Evolutionary conservation across 2,113 vertebrate genomes (phyloP), one percentile per base, ranked within the genome.

Genomic region (Dromiciops gliroides): DNA sequence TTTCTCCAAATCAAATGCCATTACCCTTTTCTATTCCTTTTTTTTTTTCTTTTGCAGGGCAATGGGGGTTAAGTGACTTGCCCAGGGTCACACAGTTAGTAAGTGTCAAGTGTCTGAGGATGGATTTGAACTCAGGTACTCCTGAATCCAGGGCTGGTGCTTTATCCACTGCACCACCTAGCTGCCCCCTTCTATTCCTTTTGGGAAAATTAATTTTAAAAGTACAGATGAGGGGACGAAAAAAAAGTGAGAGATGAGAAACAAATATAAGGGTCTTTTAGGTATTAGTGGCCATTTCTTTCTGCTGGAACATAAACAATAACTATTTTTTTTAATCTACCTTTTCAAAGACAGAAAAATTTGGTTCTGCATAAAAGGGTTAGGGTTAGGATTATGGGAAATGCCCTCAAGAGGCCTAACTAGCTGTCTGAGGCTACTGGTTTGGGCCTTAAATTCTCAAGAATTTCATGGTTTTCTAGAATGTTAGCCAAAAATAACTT

Each of bases 1-100:
- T 91, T 92, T 96, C 96, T 24, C 94, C n/a, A n/a, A n/a, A 56
- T 56, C 53, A 83, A 93, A 8, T 94, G n/a, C 10, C 97, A 25
- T 10, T 93, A 91, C 23, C 25, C 49, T 88, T 89, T 96, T 26
- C 25, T 90, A 90, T 96, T 26, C 25, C 75, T 51, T 28, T 92
- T 89, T n/a, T n/a, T n/a, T n/a, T n/a, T n/a, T n/a, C n/a, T n/a
- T n/a, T n/a, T n/a, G n/a, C n/a, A n/a, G n/a, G n/a, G n/a, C n/a
- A n/a, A n/a, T n/a, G n/a, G n/a, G n/a, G n/a, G n/a, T n/a, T n/a
- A n/a, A n/a, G n/a, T n/a, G n/a, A n/a, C n/a, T n/a, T n/a, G n/a
- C n/a, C n/a, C n/a, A n/a, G n/a, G n/a, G n/a, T n/a, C n/a, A n/a
- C n/a, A n/a, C n/a, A n/a, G n/a, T n/a, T n/a, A n/a, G n/a, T n/a